These are phyloP conservation scores for Mythimna impura DNA, from an alignment of 2,888 invertebrate species.

Conservation along the genomic window DNA sequence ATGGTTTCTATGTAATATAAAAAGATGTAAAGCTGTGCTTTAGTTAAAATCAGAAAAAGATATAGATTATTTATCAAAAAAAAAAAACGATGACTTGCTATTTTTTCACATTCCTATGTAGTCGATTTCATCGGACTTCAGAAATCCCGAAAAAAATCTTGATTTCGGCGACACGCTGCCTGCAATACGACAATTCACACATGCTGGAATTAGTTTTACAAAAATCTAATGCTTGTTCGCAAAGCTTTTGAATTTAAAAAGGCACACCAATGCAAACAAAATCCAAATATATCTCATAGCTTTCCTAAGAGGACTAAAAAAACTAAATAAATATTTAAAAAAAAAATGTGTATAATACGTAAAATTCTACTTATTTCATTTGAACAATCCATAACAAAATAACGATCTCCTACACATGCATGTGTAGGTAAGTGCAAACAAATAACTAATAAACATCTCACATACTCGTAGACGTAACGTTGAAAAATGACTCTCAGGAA, in stretches of 20 bases:
- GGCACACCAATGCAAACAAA: background rate
- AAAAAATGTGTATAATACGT: too few species aligned
- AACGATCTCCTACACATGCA: conserved; percentile 1
- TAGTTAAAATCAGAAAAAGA: background rate
- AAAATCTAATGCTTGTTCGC: background rate
- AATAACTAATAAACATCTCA: conserved; percentile 46
- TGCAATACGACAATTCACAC: background rate
- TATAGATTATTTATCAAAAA: background rate
- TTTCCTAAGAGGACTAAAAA: too few species aligned
- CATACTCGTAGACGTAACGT: conserved; percentile 17
- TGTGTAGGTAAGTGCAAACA: conserved; percentile 7
- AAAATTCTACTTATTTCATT: too few species aligned
- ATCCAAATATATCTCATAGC: background rate
- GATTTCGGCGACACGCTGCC: background rate
- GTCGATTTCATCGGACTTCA: background rate
- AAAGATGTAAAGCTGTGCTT: background rate
- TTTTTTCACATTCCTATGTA: too few species aligned
- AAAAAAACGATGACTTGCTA: too few species aligned
- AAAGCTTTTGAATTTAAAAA: background rate
- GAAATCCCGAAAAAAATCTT: background rate
- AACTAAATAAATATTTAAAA: background rate
- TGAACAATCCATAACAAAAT: background rate
- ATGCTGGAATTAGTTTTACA: background rate
- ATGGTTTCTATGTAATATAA: background rate
- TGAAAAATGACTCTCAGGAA: conserved; percentile 54